These are phyloP conservation scores for Conus canariensis DNA, from an alignment of 2,888 invertebrate genomes.

Conservation along the genomic window DNA sequence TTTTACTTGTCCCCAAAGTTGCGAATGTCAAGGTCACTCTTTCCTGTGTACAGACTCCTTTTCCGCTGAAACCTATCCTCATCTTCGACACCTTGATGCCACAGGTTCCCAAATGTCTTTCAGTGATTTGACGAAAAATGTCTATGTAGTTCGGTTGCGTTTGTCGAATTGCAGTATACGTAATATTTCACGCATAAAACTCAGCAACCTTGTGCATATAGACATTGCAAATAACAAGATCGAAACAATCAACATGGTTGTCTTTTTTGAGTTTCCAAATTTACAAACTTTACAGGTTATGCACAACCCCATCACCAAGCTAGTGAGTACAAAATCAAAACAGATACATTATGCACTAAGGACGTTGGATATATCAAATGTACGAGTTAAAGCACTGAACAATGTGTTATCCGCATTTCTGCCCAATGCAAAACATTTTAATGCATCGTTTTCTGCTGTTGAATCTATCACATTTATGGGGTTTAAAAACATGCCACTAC, in stretches of 20 bases:
- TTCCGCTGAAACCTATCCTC: neutral
- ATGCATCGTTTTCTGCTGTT: neutral
- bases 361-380: neutral
- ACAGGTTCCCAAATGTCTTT: neutral
- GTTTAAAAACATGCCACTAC: neutral
- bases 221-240: neutral
- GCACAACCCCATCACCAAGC: neutral
- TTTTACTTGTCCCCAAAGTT: neutral
- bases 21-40: slow-evolving; percentile 7
- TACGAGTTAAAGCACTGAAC: neutral
- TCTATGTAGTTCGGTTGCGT: neutral
- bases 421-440: neutral
- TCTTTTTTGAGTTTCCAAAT: neutral
- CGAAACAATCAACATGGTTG: neutral
- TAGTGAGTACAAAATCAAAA: neutral
- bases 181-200: neutral
- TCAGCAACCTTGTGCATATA: neutral
- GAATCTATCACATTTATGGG: neutral
- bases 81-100: neutral
- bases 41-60: neutral
- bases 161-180: neutral
- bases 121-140: neutral
- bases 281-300: neutral
- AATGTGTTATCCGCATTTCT: neutral
- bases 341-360: neutral